Evolutionary conservation across 2,888 invertebrate genomes (phyloP).

Genomic region (Glomeris marginata): DNA sequence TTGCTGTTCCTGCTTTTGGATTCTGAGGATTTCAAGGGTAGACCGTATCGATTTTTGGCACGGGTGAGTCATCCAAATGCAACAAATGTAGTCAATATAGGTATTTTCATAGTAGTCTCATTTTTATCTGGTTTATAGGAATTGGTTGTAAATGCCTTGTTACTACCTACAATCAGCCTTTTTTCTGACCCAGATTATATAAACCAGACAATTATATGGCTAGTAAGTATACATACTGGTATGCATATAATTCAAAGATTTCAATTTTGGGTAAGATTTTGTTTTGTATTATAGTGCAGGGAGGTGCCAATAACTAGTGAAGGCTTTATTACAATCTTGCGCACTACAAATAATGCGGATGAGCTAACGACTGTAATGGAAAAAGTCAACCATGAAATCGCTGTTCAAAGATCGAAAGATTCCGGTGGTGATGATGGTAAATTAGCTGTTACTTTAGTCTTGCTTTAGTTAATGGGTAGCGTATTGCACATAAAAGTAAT

Average conservation of each 20-base stretch:
- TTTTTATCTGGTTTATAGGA: slow-evolving; percentile 40
- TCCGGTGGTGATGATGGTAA: slow-evolving; percentile 61
- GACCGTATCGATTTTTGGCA: slow-evolving; percentile 55
- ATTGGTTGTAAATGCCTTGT: slow-evolving; percentile 53
- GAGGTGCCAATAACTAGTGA: slow-evolving; percentile 64
- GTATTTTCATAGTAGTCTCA: not conserved
- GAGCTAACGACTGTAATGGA: slow-evolving; percentile 69
- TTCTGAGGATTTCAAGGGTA: slow-evolving; percentile 68
- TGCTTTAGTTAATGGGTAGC: too few species aligned
- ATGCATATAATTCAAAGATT: not conserved
- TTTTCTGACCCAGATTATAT: slow-evolving; percentile 81
- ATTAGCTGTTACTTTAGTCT: too few species aligned
- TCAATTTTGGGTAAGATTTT: not conserved
- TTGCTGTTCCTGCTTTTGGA: slow-evolving; percentile 67
- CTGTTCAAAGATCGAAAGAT: slow-evolving; percentile 54
- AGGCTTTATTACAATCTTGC: slow-evolving; percentile 64
- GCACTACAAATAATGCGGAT: slow-evolving; percentile 60
- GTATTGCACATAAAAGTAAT: too few species aligned
- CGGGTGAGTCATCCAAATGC: slow-evolving; percentile 31
- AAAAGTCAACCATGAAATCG: slow-evolving; percentile 64
- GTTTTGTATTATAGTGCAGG: slow-evolving; percentile 48
- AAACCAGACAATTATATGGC: slow-evolving; percentile 74
- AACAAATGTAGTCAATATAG: too few species aligned
- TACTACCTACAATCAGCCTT: slow-evolving; percentile 52
- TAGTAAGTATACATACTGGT: slow-evolving; percentile 43